Conservation (phyloP, 1,140 invertebrate genomes). For the Sycobia sp. region DNA sequence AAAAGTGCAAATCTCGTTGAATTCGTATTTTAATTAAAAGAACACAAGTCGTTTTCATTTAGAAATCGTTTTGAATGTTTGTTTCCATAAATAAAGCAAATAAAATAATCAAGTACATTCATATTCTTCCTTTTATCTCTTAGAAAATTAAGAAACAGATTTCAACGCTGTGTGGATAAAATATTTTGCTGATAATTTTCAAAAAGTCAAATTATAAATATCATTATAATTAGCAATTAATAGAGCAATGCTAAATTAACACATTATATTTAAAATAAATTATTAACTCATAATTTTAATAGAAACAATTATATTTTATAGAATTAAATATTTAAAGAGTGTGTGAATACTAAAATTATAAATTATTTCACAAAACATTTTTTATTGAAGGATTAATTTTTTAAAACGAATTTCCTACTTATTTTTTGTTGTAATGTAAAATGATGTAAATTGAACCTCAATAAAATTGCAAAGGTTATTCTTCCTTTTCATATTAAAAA, state of each 20-base stretch:
- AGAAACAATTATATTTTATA: too few relatives aligned
- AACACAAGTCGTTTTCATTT: constrained; percentile 23
- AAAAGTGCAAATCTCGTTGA: constrained; percentile 12
- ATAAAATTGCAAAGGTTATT: too few relatives aligned
- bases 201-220: not conserved
- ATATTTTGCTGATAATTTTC: constrained; percentile 18
- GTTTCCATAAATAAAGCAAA: constrained; percentile 21
- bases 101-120: constrained; percentile 25
- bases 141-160: constrained; percentile 32
- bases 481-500: not conserved
- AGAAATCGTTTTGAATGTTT: constrained; percentile 11
- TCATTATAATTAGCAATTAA: too few relatives aligned
- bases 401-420: not conserved
- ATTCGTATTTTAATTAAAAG: constrained; percentile 12
- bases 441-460: not conserved
- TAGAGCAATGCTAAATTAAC: too few relatives aligned
- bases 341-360: too few relatives aligned
- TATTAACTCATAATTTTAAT: too few relatives aligned
- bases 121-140: constrained; percentile 19
- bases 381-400: too few relatives aligned
- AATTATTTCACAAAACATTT: too few relatives aligned
- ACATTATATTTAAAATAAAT: too few relatives aligned
- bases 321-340: too few relatives aligned
- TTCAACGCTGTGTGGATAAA: constrained; percentile 24
- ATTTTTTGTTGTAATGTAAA: not conserved